Conservation (phyloP, 2,797 vertebrate genomes). For the Periophthalmus magnuspinnatus region DNA sequence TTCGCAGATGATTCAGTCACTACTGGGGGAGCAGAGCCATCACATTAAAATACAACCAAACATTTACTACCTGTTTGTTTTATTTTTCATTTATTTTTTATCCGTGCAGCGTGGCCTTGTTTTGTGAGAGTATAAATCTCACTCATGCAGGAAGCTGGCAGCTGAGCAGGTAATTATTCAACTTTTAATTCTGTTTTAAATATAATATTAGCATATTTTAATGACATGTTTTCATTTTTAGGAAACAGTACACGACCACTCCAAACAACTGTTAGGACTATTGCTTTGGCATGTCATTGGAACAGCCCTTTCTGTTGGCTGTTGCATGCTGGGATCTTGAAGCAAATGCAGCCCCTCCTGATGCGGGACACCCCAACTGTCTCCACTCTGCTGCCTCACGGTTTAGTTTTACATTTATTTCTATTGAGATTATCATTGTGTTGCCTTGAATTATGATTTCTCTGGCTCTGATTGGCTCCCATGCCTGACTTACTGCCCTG, state of each 20-base stretch:
- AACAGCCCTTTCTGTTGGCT: slow-evolving; percentile 48
- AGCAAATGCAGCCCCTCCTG: slow-evolving; percentile 34
- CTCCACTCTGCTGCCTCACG: slow-evolving; percentile 24
- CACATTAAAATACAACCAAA: slow-evolving; percentile 91
- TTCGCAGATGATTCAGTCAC: slow-evolving; percentile 89
- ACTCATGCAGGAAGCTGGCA: slow-evolving; percentile 64
- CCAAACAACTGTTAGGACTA: slow-evolving; percentile 20
- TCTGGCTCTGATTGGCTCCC: slow-evolving; percentile 54
- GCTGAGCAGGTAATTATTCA: slow-evolving; percentile 64
- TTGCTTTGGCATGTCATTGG: slow-evolving; percentile 22
- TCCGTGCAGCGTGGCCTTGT: slow-evolving; percentile 56
- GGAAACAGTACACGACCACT: slow-evolving; percentile 29
- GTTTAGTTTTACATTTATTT: slow-evolving; percentile 17
- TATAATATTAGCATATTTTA: slow-evolving; percentile 29
- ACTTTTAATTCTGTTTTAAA: neutral
- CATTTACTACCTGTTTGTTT: slow-evolving; percentile 79
- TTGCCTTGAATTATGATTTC: slow-evolving; percentile 39
- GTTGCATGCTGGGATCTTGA: slow-evolving; percentile 44
- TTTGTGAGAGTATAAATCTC: slow-evolving; percentile 45
- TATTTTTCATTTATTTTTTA: slow-evolving; percentile 51
- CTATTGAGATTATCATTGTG: slow-evolving; percentile 35
- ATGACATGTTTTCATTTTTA: slow-evolving; percentile 35
- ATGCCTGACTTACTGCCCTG: slow-evolving; percentile 53
- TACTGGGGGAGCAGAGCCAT: slow-evolving; percentile 92
- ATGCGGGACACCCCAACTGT: slow-evolving; percentile 31